Percentiles rank a stretch among this genome's conserved stretches.
These are phyloP conservation scores for Paramuricea clavata DNA, from an alignment of 92 coral and sea anemone species.

Conservation along the genomic window DNA sequence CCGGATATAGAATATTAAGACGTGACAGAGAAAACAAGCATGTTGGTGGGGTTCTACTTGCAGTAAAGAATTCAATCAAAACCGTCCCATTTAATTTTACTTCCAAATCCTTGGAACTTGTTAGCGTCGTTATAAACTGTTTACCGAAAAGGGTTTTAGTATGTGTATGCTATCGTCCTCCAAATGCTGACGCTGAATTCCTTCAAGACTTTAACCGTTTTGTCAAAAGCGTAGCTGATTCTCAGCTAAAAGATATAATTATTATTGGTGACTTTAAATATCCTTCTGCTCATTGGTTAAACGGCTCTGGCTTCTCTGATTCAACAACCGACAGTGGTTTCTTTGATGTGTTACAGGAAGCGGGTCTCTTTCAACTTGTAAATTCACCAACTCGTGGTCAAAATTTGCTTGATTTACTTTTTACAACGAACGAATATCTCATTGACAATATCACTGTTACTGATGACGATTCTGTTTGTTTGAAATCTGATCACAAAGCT, in stretches of 20 bases:
- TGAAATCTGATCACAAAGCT: background rate
- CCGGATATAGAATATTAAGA: too few species aligned
- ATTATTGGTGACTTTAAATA: constrained; percentile 13
- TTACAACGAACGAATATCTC: background rate
- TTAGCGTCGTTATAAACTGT: background rate
- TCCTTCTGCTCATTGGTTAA: background rate
- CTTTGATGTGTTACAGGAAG: background rate
- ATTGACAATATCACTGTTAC: background rate
- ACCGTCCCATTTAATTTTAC: background rate
- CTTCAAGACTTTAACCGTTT: background rate
- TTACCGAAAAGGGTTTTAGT: background rate
- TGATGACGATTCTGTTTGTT: background rate
- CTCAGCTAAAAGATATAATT: background rate
- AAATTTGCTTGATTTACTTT: background rate
- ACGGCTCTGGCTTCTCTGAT: constrained; percentile 10
- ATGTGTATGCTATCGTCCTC: constrained; percentile 18
- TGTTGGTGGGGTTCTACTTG: too few species aligned
- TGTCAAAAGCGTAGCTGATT: background rate
- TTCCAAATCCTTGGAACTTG: constrained; percentile 4
- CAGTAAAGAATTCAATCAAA: background rate
- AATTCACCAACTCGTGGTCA: background rate
- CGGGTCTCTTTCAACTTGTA: background rate
- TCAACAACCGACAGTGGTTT: background rate
- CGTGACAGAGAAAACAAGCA: too few species aligned
- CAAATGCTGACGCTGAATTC: background rate